Evolutionary conservation across 2,888 invertebrate species (phyloP).

Genomic region (Diarsia dahlii): DNA sequence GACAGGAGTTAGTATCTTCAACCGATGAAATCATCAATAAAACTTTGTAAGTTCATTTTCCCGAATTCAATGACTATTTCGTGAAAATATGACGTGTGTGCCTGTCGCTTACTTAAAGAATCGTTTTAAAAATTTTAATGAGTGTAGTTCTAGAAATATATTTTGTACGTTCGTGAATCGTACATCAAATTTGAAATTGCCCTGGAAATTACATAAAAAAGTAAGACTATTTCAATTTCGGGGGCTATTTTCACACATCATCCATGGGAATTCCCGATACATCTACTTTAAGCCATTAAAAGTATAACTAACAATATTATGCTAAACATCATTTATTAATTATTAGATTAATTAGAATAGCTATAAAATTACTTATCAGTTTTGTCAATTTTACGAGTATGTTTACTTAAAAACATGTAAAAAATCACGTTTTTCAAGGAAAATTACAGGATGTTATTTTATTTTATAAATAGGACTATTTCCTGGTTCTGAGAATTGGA

Average conservation of each 20-base stretch:
- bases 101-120: neutral
- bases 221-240: neutral
- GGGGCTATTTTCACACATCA: neutral
- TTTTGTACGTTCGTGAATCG: neutral
- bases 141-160: neutral
- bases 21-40: too few species aligned
- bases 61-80: neutral
- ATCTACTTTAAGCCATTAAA: neutral
- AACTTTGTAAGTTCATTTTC: too few species aligned
- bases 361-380: neutral
- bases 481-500: slow-evolving; percentile 14
- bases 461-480: neutral
- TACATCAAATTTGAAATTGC: neutral
- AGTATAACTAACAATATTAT: slow-evolving; percentile 16
- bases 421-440: slow-evolving; percentile 1
- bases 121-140: neutral
- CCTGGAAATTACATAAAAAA: neutral
- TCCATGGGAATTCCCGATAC: neutral
- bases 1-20: too few species aligned
- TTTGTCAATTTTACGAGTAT: neutral
- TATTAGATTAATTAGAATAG: slow-evolving; percentile 9
- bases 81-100: neutral
- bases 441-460: neutral
- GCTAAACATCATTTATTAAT: slow-evolving; percentile 1
- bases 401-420: neutral